These are phyloP conservation scores for Tokudaia tokunoshimensis DNA, from an alignment of 2,797 vertebrate genomes.

Conservation along the genomic window DNA sequence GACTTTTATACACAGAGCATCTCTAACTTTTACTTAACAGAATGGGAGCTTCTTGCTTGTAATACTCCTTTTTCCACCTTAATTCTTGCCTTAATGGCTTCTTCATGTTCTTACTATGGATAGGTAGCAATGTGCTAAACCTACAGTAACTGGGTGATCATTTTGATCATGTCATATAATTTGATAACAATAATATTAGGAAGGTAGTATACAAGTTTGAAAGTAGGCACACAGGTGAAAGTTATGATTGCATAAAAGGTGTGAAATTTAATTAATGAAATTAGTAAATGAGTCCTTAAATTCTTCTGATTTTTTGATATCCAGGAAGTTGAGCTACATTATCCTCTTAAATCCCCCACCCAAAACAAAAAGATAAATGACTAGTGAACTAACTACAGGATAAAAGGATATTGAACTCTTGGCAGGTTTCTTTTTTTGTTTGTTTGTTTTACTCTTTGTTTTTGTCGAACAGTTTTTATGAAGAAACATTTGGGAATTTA, in stretches of 20 bases:
- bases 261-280: background rate
- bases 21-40: conserved; percentile 15
- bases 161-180: conserved; percentile 3
- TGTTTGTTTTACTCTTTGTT: background rate
- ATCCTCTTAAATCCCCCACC: background rate
- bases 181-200: conserved; percentile 23
- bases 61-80: background rate
- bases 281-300: background rate
- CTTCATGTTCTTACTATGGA: background rate
- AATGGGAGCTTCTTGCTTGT: background rate
- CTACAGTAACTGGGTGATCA: background rate
- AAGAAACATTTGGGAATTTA: background rate
- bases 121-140: background rate
- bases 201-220: background rate
- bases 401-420: background rate
- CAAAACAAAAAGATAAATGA: background rate
- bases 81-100: conserved; percentile 35
- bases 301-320: background rate
- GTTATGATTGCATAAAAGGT: background rate
- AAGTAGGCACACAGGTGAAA: background rate
- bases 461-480: background rate
- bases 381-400: background rate
- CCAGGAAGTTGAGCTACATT: background rate
- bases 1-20: background rate
- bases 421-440: background rate